phyloP scores from a whole-genome alignment of 1,140 invertebrate genomes.

The Octopus sinensis region DNA sequence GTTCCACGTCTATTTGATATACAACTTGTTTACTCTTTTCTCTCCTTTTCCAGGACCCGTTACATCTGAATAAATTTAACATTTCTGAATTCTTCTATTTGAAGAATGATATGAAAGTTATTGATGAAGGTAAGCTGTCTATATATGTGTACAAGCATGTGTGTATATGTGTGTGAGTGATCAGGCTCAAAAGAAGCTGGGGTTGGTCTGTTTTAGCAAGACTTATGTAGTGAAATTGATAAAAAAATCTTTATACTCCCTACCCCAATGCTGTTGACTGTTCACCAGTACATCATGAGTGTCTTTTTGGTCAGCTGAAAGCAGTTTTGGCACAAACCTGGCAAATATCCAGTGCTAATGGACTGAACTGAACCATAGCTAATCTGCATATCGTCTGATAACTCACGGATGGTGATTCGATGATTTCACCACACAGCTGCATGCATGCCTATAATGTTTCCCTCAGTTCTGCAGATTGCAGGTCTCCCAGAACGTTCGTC shows the following conservation, averaged over 20 bases:
- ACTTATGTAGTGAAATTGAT: neutral
- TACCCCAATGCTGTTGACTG: neutral
- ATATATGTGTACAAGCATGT: neutral
- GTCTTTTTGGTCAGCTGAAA: too few relatives aligned
- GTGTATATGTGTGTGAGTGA: conserved; percentile 25
- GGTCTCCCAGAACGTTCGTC: too few relatives aligned
- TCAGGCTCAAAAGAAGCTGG: conserved; percentile 69
- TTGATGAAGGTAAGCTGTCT: conserved; percentile 62
- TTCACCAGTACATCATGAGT: neutral
- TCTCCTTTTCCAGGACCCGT: conserved; percentile 68
- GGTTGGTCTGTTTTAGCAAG: neutral
- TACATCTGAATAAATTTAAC: conserved; percentile 90
- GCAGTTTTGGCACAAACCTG: too few relatives aligned
- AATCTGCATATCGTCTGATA: too few relatives aligned
- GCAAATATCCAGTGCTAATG: too few relatives aligned
- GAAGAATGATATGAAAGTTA: conserved; percentile 87
- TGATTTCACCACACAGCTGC: too few relatives aligned
- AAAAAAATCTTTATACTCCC: neutral
- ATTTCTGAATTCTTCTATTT: conserved; percentile 91
- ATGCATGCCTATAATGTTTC: too few relatives aligned
- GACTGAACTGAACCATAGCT: too few relatives aligned
- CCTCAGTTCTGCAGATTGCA: too few relatives aligned
- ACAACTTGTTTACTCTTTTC: too few relatives aligned
- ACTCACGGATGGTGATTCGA: too few relatives aligned
- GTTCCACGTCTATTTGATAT: too few relatives aligned